Base-by-base conservation (phyloP, 2,797 vertebrate species). In the Diceros bicornis region DNA sequence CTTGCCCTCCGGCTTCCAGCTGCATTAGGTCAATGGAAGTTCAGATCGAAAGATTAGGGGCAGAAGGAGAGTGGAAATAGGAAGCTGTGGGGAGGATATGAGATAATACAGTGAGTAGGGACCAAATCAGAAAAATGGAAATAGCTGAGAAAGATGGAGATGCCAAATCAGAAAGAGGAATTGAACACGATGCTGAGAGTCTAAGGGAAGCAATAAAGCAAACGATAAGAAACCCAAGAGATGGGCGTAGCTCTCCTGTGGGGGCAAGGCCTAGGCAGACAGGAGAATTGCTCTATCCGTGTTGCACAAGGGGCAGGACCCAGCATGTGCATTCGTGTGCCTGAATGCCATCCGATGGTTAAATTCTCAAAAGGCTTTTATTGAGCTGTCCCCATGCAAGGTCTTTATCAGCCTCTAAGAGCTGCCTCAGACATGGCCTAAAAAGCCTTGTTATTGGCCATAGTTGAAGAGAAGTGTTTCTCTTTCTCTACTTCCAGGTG, bases 401-500 rank as follows among this genome's bases (percentile, higher is more conserved):
- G n/a, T 69, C 69, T 89, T 83, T 61, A 47, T 66, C n/a, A 21
- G 75, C 72, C 27, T 91, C 79, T 44, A 44, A 91, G 37, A 86
- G 75, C 41, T 94, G 59, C 83, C 92, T 88, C 44, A 69, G 34
- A 66, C 6, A n/a, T 34, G 18, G 34, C 52, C 41, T 72, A 72
- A 82, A 59, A 75, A 78, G 16, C 10, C 82, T 82, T 74, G 18
- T 34, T 79, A 93, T 13, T 94, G 11, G 44, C 55, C 44, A 71
- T 5, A 79, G 72, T 32, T 91, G 37, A 75, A 89, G 23, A 81
- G 47, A 93, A 87, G 59, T 78, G 27, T 55, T 96, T 93, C n/a
- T 89, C 52, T 55, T 79, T 97, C 61, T 93, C 52, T 87, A 55
- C 71, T 91, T 87, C 75, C 78, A 95, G 55, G 83, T 72, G 8